Base-by-base conservation (phyloP, 2,113 vertebrate species). In the Gila orcuttii region DNA sequence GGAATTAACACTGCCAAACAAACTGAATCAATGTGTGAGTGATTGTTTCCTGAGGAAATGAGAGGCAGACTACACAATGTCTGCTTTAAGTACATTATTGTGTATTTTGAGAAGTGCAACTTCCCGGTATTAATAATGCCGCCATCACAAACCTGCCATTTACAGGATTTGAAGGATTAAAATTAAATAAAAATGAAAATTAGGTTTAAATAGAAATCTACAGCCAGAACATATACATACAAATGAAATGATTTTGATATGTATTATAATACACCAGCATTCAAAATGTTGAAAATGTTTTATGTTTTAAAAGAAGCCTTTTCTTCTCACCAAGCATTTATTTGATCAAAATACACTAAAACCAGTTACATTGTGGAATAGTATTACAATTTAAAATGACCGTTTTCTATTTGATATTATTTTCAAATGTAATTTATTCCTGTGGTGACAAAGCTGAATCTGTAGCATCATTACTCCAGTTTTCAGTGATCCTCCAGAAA, bases 41-140 rank as follows among this genome's bases (percentile, higher is more conserved):
- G 33, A 77, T 36, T 52, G n/a, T 60, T 66, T 85, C 75, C 83
- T 78, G 60, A 55, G 60, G 60, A 85, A 78, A 17, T 17, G 57
- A 57, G 1, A 76, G 57, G n/a, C n/a, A 62, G 39, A 75, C 71
- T 76, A 77, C 17, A 77, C 28, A 64, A 31, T 0, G 6, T 33
- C 73, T 50, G 25, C 25, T 15, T 3, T 28, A 17, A 60, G 9
- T 11, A 45, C n/a, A 31, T 21, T 45, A 80, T 25, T 28, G 42
- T 31, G 60, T 21, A 81, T 66, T 81, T 50, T 10, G 10, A 64
- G 79, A 47, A 28, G 4, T 81, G 3, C 17, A 28, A 42, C 23
- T 10, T 79, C 77, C 57, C 33, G 0, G 10, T 62, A 62, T 39
- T 23, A 59, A n/a, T 39, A 75, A 75, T 47, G 1, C 23, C 0